Conservation (phyloP, 2,113 vertebrate genomes). For the Salminus brasiliensis region DNA sequence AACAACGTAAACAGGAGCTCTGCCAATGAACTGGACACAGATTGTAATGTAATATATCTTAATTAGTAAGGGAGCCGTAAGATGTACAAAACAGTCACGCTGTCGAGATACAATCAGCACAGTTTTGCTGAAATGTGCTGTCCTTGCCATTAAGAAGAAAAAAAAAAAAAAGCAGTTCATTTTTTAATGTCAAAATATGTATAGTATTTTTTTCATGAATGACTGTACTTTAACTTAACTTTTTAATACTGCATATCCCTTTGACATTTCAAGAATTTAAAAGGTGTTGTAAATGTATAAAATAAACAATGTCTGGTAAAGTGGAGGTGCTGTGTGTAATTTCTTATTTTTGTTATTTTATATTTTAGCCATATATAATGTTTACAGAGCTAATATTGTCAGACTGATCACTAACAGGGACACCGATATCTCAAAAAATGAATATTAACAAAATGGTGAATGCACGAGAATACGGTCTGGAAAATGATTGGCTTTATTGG, state of each 20-base stretch:
- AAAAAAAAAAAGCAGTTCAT: slow-evolving; percentile 11
- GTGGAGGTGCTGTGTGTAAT: slow-evolving; percentile 9
- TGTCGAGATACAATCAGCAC: slow-evolving; percentile 12
- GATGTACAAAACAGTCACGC: slow-evolving; percentile 1
- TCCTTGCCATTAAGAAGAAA: background rate
- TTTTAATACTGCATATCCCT: slow-evolving; percentile 55
- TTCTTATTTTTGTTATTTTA: slow-evolving; percentile 58
- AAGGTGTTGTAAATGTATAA: slow-evolving; percentile 62
- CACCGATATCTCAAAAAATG: too few relatives aligned
- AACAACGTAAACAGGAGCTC: background rate
- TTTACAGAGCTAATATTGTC: background rate
- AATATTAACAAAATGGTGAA: too few relatives aligned
- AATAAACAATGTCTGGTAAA: slow-evolving; percentile 57
- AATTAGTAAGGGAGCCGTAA: background rate
- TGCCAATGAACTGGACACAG: slow-evolving; percentile 10
- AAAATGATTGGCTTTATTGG: too few relatives aligned
- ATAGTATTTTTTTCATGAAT: slow-evolving; percentile 54
- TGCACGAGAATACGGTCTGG: too few relatives aligned
- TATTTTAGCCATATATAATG: slow-evolving; percentile 9
- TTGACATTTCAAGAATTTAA: slow-evolving; percentile 66
- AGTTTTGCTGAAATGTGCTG: slow-evolving; percentile 11
- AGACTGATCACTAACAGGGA: too few relatives aligned
- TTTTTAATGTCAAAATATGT: slow-evolving; percentile 55
- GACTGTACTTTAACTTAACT: slow-evolving; percentile 60
- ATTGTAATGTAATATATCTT: slow-evolving; percentile 26